Base-by-base conservation (phyloP, 2,888 invertebrate genomes). In the Lepeophtheirus nordmannii region DNA sequence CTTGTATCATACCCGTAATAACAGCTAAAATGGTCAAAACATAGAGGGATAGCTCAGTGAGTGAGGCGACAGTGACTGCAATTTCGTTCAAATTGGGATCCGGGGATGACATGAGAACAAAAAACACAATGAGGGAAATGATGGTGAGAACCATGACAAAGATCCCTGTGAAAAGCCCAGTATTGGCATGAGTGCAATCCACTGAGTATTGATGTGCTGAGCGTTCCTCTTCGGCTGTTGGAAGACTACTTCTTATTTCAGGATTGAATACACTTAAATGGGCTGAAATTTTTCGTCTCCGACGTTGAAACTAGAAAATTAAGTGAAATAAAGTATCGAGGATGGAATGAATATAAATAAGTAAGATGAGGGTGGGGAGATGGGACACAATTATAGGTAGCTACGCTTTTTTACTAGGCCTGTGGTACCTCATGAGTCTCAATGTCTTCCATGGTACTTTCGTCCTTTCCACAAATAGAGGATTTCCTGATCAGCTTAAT, bases 151-250 rank as follows among this genome's bases (percentile, higher is more conserved):
- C 91, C 58, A 92, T 80, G 59, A 90, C 84, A 57, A 90, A 78
- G 69, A 90, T 89, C 53, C 91, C 91, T 69, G 90, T 85, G 75
- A 93, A 93, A 7, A 93, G 80, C 0, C 92, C 92, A 76, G 90
- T 90, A 77, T 92, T 92, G 0, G 93, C 91, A 68, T 89, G 81
- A 0, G 91, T 89, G 75, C 94, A 94, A 75, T 94, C 94, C 8
- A 93, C 91, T 65, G 89, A 89, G 76, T 90, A 91, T 72, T 90
- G 85, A 76, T 91, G 89, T 0, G 89, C 89, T 0, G 88, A 88
- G 70, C 87, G 82, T 73, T 87, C 20, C 3, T 41, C 62, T 10
- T 38, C 39, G 20, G 30, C 62, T 40, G 40, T 46, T n/a, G 53
- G 53, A 17, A 46, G 53, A 46, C 7, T 46, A 46, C 53, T 46